Conservation (phyloP, 2,888 invertebrate genomes). For the Ochropleura plecta region DNA sequence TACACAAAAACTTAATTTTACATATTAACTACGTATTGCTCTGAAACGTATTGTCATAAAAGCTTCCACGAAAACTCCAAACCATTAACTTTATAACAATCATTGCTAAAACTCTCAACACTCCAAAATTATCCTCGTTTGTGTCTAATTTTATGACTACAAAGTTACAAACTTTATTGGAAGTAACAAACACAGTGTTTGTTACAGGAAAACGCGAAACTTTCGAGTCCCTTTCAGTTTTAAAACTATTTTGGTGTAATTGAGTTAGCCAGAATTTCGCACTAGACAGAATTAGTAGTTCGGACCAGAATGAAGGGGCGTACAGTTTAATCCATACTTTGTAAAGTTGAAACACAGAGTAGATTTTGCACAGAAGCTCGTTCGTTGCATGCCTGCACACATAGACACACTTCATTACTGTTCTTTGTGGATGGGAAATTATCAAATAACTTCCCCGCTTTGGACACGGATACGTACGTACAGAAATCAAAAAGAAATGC, state of each 20-base stretch:
- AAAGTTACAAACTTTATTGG: constrained; percentile 15
- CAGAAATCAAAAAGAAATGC: too few species aligned
- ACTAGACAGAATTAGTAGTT: constrained; percentile 59
- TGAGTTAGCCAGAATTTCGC: constrained; percentile 66
- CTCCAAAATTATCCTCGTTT: constrained; percentile 4
- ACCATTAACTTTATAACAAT: constrained; percentile 11
- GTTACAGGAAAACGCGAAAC: constrained; percentile 33
- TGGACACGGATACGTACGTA: too few species aligned
- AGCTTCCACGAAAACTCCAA: neutral
- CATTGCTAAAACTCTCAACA: constrained; percentile 17
- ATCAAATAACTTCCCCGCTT: too few species aligned
- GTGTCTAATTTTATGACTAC: constrained; percentile 26
- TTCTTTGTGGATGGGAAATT: too few species aligned
- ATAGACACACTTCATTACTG: too few species aligned
- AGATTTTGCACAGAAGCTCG: neutral
- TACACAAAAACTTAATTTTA: too few species aligned
- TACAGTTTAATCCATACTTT: constrained; percentile 60
- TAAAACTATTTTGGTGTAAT: constrained; percentile 72
- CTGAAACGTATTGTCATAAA: too few species aligned
- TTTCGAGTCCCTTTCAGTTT: constrained; percentile 65
- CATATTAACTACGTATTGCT: too few species aligned
- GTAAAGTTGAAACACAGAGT: constrained; percentile 26
- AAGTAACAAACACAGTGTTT: constrained; percentile 32
- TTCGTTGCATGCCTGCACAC: too few species aligned
- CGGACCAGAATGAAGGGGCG: constrained; percentile 44